Evolutionary conservation across 2,113 vertebrate genomes (phyloP), one percentile per base, ranked within the genome.

Genomic region (Ammodytes marinus): DNA sequence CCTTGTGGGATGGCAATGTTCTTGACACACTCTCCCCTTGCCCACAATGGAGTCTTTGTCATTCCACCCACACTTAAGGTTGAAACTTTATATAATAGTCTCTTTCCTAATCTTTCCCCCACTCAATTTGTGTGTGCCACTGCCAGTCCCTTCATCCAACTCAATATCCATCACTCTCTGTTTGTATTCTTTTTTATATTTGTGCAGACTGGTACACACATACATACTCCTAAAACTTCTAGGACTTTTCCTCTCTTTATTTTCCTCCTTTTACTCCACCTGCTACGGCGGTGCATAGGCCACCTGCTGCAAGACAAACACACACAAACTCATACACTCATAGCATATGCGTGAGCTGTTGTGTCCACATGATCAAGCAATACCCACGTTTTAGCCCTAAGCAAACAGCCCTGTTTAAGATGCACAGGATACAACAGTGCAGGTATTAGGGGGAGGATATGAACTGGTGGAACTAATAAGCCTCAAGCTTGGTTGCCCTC

Each of bases 391-490:
- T 86, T 83, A 74, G 82, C 85, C 78, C 43, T 61, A 71, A 88
- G 92, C 84, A 82, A 74, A 89, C 74, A 78, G 63, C 64, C 78
- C 89, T 93, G 79, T 86, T 93, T 93, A 88, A 92, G 86, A 95
- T 94, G 88, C 93, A 93, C 82, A 82, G 83, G 68, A 82, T 77
- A 88, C 79, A 82, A 50, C 77, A 55, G 80, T 40, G 17, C 86
- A 92, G 88, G 88, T 94, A 92, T 93, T 92, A 92, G 77, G 80
- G 83, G 85, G 80, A 91, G 86, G 85, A 90, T 91, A 88, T 86
- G 74, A 93, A 89, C 84, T 92, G 89, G 84, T 94, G 93, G 93
- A 94, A 92, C 94, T 94, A 94, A 94, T 93, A 90, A 92, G 87
- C 83, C 81, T 82, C 86, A 79, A 88, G 89, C 90, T 83, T 15